These are phyloP conservation scores for Heliconius ismenius DNA, from an alignment of 2,888 invertebrate species.

Conservation along the genomic window DNA sequence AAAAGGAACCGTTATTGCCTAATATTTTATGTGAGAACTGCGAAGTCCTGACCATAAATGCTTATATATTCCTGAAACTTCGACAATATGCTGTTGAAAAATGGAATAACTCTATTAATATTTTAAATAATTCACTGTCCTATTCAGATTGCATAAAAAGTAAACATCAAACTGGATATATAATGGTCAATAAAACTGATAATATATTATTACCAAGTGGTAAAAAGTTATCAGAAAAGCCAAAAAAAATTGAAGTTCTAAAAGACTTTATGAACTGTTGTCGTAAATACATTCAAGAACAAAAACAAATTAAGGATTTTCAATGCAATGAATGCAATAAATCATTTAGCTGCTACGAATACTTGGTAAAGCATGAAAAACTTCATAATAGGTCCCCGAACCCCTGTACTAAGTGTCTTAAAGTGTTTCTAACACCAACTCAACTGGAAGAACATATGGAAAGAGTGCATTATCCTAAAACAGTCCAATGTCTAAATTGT, in stretches of 20 bases:
- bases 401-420: conserved; percentile 61
- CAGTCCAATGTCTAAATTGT: conserved; percentile 60
- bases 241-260: conserved; percentile 53
- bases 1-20: conserved; percentile 56
- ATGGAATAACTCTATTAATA: conserved; percentile 55
- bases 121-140: conserved; percentile 51
- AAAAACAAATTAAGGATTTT: conserved; percentile 43
- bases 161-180: conserved; percentile 16
- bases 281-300: conserved; percentile 51
- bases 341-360: conserved; percentile 50
- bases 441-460: conserved; percentile 59
- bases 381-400: conserved; percentile 52
- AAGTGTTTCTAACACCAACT: conserved; percentile 54
- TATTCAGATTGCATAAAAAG: conserved; percentile 41
- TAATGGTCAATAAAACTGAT: conserved; percentile 49
- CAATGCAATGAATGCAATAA: conserved; percentile 64
- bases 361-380: conserved; percentile 56
- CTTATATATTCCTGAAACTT: conserved; percentile 63
- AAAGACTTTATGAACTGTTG: conserved; percentile 57
- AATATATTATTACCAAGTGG: conserved; percentile 59
- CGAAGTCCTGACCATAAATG: conserved; percentile 56
- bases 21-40: conserved; percentile 62
- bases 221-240: conserved; percentile 47
- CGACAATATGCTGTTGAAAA: conserved; percentile 55
- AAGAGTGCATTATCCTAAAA: conserved; percentile 65